Conservation (phyloP, 2,113 vertebrate species). For the Vulpes ferrilata region DNA sequence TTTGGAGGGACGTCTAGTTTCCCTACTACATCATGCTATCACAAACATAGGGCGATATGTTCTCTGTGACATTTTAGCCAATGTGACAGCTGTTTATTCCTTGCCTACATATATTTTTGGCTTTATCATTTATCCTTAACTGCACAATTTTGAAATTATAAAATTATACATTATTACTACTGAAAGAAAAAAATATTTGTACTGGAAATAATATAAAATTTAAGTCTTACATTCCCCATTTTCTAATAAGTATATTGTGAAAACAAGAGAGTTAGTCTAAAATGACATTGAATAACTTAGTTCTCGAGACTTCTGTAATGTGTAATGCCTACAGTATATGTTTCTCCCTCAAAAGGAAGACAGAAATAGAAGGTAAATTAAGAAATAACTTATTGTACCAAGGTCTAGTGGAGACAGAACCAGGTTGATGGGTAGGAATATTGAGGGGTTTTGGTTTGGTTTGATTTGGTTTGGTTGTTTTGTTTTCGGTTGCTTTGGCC, state of each 20-base stretch:
- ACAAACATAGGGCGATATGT: neutral
- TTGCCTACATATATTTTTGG: neutral
- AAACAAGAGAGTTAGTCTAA: neutral
- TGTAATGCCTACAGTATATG: neutral
- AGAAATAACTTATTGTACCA: neutral
- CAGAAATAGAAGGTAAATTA: neutral
- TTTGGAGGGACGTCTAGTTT: neutral
- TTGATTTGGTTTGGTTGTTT: neutral
- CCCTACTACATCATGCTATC: neutral
- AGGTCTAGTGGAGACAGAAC: neutral
- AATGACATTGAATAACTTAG: neutral
- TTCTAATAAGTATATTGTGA: neutral
- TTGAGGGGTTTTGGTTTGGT: neutral
- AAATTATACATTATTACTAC: neutral
- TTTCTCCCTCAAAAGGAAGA: neutral
- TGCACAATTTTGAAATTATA: neutral
- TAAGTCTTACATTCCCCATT: neutral
- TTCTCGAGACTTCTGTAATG: neutral
- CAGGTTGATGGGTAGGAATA: neutral
- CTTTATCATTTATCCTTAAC: constrained; percentile 17
- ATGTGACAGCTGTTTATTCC: neutral
- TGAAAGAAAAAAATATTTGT: neutral
- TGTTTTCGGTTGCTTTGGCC: neutral
- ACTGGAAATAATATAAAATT: neutral
- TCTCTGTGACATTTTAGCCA: neutral